phyloP scores from a whole-genome alignment of 2,797 vertebrate genomes.

The Australoheros facetus region DNA sequence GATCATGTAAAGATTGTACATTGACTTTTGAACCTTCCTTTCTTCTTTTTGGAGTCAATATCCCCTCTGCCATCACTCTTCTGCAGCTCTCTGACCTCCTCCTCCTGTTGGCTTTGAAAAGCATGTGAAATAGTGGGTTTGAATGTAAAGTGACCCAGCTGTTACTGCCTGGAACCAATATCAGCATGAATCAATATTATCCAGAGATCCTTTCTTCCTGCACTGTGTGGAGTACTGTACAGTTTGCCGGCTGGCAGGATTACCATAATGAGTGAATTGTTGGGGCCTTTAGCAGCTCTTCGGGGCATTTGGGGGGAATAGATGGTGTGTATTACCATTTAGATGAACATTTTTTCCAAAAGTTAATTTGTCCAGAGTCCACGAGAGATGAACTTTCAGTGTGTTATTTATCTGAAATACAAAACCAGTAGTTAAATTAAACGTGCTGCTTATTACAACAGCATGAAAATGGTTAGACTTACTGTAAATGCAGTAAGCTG shows the following conservation, averaged over 20 bases:
- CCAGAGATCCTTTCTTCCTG: conserved; percentile 1
- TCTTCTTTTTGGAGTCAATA: conserved; percentile 33
- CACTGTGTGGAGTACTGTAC: conserved; percentile 25
- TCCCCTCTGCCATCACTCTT: conserved; percentile 14
- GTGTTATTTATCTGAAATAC: accelerated
- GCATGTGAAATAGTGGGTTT: not conserved
- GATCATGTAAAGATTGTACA: conserved; percentile 21
- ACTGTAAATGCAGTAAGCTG: not conserved
- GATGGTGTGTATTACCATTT: not conserved
- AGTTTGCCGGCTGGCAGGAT: conserved; percentile 10
- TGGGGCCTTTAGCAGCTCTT: conserved; percentile 3
- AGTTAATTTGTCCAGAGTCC: not conserved
- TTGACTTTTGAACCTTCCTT: conserved; percentile 43
- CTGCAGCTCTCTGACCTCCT: conserved; percentile 45
- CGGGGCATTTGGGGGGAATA: not conserved
- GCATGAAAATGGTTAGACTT: not conserved
- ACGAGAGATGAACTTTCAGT: not conserved
- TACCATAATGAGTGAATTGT: conserved; percentile 21
- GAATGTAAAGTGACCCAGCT: conserved; percentile 37
- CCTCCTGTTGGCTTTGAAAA: conserved; percentile 2
- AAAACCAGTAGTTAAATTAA: not conserved
- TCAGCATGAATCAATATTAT: conserved; percentile 40
- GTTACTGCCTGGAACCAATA: conserved; percentile 44
- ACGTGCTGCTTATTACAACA: not conserved
- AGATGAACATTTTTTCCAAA: conserved; percentile 1